Evolutionary conservation across 1,140 invertebrate species (phyloP), one percentile per base, ranked within the genome.

Genomic region (Akabosia matsudoensis): DNA sequence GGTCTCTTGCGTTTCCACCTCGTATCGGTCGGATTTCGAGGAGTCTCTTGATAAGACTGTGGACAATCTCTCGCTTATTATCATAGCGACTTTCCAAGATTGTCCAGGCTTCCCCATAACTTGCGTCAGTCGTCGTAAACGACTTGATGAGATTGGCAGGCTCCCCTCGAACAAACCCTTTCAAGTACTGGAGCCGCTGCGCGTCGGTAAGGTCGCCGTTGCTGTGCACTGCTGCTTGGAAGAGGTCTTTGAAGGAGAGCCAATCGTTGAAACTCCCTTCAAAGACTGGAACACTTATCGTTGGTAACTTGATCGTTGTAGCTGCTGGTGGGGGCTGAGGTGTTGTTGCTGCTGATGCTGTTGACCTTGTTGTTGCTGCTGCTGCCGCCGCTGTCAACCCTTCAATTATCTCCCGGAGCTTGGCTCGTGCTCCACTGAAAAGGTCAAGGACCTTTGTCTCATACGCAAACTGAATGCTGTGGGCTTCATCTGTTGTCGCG

Each of bases 161-260:
- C 26, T 76, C 75, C 22, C 67, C 67, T 26, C 52, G 70, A 0
- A 72, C 1, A n/a, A 0, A 30, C 13, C 56, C 14, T 28, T 71
- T 72, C 1, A 76, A 26, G 33, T 76, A 76, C 31, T 37, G 34
- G 0, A 76, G 67, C 37, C 72, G 70, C 26, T 72, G 75, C 1
- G 34, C 70, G 10, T 14, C 45, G 16, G 33, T 28, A 1, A 72
- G 37, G 7, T 71, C 24, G 0, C 10, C 34, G 14, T 51, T 72
- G 24, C 10, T 2, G 26, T 56, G 30, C 7, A 76, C 52, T 22
- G 45, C 3, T 24, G 75, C 37, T 13, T 18, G 14, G 28, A 76
- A 73, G 0, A 73, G 18, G n/a, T 76, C 75, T 1, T 33, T 1
- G 18, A 76, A 76, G 0, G 75, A 76, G 18, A 37, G 31, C 70